Percentiles rank a stretch among this genome's conserved stretches.
Evolutionary conservation across 2,797 vertebrate genomes (phyloP).

Genomic region (Mus minutoides): DNA sequence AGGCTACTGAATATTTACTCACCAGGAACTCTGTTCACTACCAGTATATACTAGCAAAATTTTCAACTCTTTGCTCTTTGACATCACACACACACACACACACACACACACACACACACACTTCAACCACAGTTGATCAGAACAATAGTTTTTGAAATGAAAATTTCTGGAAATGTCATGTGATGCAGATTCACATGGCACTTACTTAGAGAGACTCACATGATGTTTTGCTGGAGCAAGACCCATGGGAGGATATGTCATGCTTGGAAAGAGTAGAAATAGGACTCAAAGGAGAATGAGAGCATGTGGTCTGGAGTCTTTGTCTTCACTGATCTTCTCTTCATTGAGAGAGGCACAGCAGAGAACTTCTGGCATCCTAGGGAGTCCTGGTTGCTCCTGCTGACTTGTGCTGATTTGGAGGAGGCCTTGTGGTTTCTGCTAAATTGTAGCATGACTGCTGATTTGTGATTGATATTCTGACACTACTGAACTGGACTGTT

Average conservation of each 20-base stretch:
- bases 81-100: neutral
- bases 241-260: neutral
- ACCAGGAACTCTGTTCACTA: neutral
- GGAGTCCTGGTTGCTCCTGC: neutral
- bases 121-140: neutral
- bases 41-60: neutral
- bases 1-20: neutral
- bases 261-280: neutral
- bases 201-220: neutral
- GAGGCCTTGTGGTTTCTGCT: neutral
- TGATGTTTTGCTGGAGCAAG: neutral
- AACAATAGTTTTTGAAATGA: neutral
- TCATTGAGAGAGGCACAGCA: neutral
- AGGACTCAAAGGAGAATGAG: neutral
- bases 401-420: neutral
- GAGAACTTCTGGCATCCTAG: neutral
- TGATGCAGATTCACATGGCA: neutral
- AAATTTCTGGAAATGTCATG: neutral
- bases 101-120: neutral
- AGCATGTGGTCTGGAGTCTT: neutral
- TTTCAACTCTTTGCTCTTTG: neutral
- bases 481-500: neutral
- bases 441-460: neutral
- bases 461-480: neutral
- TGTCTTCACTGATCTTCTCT: neutral